Evolutionary conservation across 2,113 vertebrate species (phyloP), one percentile per base, ranked within the genome.

Genomic region (Corythaixoides concolor): DNA sequence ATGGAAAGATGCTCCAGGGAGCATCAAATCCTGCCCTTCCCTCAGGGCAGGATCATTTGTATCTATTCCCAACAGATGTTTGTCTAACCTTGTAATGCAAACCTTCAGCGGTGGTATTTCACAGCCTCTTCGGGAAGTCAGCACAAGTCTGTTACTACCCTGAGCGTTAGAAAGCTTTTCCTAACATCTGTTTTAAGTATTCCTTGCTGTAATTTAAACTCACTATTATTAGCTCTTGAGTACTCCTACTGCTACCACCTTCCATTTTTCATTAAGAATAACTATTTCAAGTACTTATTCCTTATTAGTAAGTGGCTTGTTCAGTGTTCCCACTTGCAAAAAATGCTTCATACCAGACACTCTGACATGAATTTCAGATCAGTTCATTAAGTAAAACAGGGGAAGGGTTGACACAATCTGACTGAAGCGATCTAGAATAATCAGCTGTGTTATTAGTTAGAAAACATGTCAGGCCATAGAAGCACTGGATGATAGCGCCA

Each of bases 221-320:
- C 45, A 60, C 33, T 84, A 33, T 95, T 93, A 90, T 73, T 75
- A 69, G 62, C 39, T 93, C 82, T 75, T 26, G 35, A 82, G 26
- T 88, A 85, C 84, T 93, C 53, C 45, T 89, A 67, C 73, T 19
- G 39, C 67, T 69, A 69, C 74, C 58, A 64, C 30, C 53, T 85
- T 93, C 74, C 30, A 82, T 90, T 96, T 95, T 94, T 90, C 75
- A 79, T 89, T 85, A 88, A 85, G 79, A 83, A 41, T 52, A 89
- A 81, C 70, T 82, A 60, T 30, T 75, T 35, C 90, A 88, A 69
- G 79, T 75, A 69, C 67, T 90, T 89, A 67, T 52, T 89, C 64
- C 33, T 93, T 92, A 85, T 73, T 88, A 92, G 49, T 79, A 85
- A 95, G 85, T 68, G 35, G 49, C 70, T 94, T 94, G 70, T 78